A percentile compares a stretch with the other conserved stretches of the same genome.
Conservation (phyloP, 2,888 invertebrate species). For the Tachina grossa region DNA sequence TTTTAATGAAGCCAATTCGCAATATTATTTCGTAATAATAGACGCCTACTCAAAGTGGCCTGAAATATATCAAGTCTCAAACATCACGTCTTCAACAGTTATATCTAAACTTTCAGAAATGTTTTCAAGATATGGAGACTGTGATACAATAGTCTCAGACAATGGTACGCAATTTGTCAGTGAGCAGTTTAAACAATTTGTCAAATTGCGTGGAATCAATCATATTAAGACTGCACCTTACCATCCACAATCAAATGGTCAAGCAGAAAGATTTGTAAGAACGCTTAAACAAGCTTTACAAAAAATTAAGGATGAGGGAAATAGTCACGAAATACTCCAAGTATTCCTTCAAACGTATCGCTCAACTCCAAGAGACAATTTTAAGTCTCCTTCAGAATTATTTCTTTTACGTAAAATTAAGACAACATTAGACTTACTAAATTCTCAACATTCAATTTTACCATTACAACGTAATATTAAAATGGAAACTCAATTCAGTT, state of each 20-base stretch:
- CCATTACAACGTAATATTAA: slow-evolving; percentile 2
- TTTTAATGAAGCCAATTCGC: no score
- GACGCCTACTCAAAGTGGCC: slow-evolving; percentile 24
- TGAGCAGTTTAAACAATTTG: slow-evolving; percentile 8
- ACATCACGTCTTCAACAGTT: slow-evolving; percentile 30
- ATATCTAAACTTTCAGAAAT: slow-evolving; percentile 30
- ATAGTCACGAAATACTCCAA: slow-evolving; percentile 1
- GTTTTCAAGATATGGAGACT: slow-evolving; percentile 30
- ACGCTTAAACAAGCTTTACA: slow-evolving; percentile 3
- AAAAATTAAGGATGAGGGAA: slow-evolving; percentile 20
- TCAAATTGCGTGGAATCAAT: slow-evolving; percentile 5
- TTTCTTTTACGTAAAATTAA: slow-evolving; percentile 10
- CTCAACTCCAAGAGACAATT: slow-evolving; percentile 23
- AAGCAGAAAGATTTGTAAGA: slow-evolving; percentile 1
- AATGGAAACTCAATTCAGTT: slow-evolving; percentile 18
- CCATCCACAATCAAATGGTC: slow-evolving; percentile 8
- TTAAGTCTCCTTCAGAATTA: slow-evolving; percentile 20
- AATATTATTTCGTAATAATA: neutral
- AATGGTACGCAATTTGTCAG: slow-evolving; percentile 28
- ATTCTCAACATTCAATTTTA: neutral
- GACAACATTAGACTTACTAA: slow-evolving; percentile 13
- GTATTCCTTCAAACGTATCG: slow-evolving; percentile 8
- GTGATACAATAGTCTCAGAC: slow-evolving; percentile 20
- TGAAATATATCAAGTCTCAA: slow-evolving; percentile 32
- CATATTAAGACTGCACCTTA: neutral